A percentile compares a stretch with the other conserved stretches of the same genome.
Evolutionary conservation across 2,888 invertebrate genomes (phyloP).

Genomic region (Caenorhabditis drosophilae): DNA sequence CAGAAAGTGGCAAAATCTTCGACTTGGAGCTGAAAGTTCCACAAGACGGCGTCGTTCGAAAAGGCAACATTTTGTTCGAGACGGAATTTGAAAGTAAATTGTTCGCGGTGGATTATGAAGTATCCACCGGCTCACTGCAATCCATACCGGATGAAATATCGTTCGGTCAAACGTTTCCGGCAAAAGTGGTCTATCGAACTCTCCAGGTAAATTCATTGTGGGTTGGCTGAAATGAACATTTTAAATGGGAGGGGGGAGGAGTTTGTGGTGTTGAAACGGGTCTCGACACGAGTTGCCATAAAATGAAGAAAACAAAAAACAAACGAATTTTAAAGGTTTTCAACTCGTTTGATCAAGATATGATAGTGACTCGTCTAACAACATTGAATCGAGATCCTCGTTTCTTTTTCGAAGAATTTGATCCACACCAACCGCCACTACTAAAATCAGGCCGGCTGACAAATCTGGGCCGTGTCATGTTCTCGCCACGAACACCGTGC

Average conservation of each 20-base stretch:
- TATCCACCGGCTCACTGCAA: conserved; percentile 74
- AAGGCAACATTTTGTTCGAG: conserved; percentile 34
- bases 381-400: conserved; percentile 76
- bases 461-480: conserved; percentile 68
- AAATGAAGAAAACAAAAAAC: not conserved
- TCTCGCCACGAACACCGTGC: conserved; percentile 40
- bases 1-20: conserved; percentile 76
- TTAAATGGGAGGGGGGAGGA: too few relatives aligned
- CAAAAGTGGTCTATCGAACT: conserved; percentile 47
- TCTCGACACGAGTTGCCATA: not conserved
- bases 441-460: conserved; percentile 64
- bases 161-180: conserved; percentile 51
- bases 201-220: conserved; percentile 32
- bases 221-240: too few relatives aligned
- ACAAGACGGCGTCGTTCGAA: conserved; percentile 69
- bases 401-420: conserved; percentile 72
- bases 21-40: conserved; percentile 79
- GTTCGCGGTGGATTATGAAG: conserved; percentile 43
- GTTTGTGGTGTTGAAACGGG: too few relatives aligned
- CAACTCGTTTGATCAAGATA: conserved; percentile 70
- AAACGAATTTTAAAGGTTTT: conserved; percentile 73
- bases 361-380: conserved; percentile 79
- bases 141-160: conserved; percentile 77
- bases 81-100: conserved; percentile 43
- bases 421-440: conserved; percentile 67